phyloP scores from a whole-genome alignment of 2,797 vertebrate species.

The Eidolon dupreanum region DNA sequence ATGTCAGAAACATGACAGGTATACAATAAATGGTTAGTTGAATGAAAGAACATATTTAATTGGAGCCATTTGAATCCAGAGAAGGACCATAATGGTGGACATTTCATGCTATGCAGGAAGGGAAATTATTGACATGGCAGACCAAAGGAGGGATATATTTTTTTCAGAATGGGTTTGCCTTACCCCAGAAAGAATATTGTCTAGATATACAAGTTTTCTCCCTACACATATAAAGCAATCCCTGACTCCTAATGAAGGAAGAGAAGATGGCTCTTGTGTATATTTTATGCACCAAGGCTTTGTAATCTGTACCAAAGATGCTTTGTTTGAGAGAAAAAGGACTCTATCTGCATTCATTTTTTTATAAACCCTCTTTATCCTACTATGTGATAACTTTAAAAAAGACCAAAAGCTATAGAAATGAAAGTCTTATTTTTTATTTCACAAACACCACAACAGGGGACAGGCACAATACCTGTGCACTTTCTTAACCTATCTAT shows the following conservation, averaged over 20 bases:
- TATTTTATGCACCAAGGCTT: not conserved
- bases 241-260: conserved; percentile 43
- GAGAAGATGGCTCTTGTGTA: not conserved
- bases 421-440: conserved; percentile 52
- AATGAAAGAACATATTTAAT: conserved; percentile 24
- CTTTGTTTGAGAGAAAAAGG: conserved; percentile 35
- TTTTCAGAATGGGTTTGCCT: not conserved
- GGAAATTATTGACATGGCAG: not conserved
- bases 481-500: not conserved
- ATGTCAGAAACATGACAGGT: not conserved
- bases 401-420: conserved; percentile 50
- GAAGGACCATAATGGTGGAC: not conserved
- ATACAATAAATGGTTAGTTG: not conserved
- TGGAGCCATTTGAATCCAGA: conserved; percentile 25
- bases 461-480: not conserved
- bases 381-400: conserved; percentile 1
- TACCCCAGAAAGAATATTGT: not conserved
- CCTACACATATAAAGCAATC: conserved; percentile 1
- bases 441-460: conserved; percentile 38
- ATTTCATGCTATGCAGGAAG: not conserved
- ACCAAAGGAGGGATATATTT: not conserved
- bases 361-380: conserved; percentile 1
- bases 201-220: conserved; percentile 22
- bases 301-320: conserved; percentile 17
- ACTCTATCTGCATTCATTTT: not conserved